Conservation (phyloP, 2,797 vertebrate genomes). For the Limnodromus scolopaceus region DNA sequence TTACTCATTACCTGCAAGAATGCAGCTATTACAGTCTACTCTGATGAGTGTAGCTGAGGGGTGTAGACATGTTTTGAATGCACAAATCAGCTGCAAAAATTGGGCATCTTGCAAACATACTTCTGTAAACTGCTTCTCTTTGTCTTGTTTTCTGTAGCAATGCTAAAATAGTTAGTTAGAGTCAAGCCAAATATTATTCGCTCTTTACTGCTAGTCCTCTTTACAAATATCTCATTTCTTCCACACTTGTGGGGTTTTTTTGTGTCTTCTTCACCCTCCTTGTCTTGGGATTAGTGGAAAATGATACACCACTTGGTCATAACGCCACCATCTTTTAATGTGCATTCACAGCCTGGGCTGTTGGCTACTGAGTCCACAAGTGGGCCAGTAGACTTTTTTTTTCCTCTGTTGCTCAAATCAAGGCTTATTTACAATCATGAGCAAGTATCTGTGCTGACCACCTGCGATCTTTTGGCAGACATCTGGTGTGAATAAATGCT, state of each 20-base stretch:
- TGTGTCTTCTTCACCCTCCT: not conserved
- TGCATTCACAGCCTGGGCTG: not conserved
- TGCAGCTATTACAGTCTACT: not conserved
- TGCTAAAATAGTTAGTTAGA: not conserved
- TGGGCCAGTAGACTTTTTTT: not conserved
- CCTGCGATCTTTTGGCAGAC: not conserved
- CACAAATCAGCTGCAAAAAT: not conserved
- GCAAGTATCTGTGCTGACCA: not conserved
- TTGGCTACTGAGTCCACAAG: not conserved
- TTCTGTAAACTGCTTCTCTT: not conserved
- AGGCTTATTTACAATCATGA: not conserved
- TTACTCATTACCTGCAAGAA: not conserved
- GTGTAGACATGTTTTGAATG: not conserved
- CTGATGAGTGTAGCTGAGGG: not conserved
- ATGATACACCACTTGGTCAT: not conserved
- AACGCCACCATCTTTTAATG: not conserved
- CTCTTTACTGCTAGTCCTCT: not conserved
- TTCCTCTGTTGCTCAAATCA: not conserved
- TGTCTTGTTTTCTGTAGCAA: not conserved
- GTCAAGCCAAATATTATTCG: not conserved
- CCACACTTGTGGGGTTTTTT: rapidly evolving
- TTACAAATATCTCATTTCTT: not conserved
- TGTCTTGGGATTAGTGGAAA: not conserved
- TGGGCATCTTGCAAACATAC: not conserved
- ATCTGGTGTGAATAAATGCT: not conserved